Evolutionary conservation across 2,113 vertebrate species (phyloP), one percentile per base, ranked within the genome.

Genomic region (Otis tarda): DNA sequence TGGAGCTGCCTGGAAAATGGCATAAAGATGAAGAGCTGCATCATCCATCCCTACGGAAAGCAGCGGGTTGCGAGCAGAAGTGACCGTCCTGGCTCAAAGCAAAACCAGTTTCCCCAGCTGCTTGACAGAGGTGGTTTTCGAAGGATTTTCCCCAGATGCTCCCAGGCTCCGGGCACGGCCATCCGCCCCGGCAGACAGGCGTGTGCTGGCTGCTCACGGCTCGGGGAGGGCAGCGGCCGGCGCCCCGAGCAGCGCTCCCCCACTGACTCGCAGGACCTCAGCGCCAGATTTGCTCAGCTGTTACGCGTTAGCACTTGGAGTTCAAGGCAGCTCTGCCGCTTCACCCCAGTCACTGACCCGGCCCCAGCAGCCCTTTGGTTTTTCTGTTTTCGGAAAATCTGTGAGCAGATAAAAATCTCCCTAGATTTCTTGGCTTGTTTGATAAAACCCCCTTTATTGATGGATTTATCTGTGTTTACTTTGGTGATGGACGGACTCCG

Each of bases 11-110:
- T 59, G 59, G 78, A 49, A 69, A 57, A 71, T 3, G 4, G 59
- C 43, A 45, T 10, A 5, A 27, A 53, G 63, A 16, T 0, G 7
- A 59, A 20, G 6, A 9, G 21, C 63, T 35, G 28, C 24, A 15
- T 9, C 41, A 23, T 8, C 56, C 56, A 11, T 14, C 71, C 56
- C 50, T 8, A 0, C 0, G 0, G 64, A 52, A 49, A 49, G n/a
- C 68, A 71, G 67, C 0, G 4, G 50, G 25, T 4, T 57, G 47
- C 1, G 6, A 80, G 74, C 73, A 53, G 43, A n/a, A 84, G 39
- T 23, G 8, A 4, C 15, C 13, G 21, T 73, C 37, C 69, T 60
- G 83, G 18, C 28, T 64, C 64, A n/a, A 28, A 77, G 13, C 49
- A 71, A 39, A 21, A 5, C 9, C 27, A 11, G 10, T 14, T 76